Evolutionary conservation across 2,888 invertebrate species (phyloP).

Genomic region (Drosophila ezoana): DNA sequence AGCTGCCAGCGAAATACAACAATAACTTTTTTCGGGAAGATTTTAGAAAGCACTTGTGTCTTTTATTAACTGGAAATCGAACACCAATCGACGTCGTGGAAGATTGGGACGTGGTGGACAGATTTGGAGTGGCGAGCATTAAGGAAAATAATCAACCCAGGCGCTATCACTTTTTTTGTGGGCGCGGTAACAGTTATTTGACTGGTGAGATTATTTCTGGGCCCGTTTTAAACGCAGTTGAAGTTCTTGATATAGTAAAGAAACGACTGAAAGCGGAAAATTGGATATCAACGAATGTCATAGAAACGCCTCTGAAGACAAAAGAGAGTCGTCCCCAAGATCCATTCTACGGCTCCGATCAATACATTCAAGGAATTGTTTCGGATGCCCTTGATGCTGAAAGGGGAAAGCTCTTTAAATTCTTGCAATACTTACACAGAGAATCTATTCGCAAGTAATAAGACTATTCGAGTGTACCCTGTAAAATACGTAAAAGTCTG

Average conservation of each 20-base stretch:
- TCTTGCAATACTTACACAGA: constrained; percentile 6
- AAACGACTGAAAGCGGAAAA: constrained; percentile 24
- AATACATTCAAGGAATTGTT: constrained; percentile 20
- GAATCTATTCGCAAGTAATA: background rate
- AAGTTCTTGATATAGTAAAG: background rate
- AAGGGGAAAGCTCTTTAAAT: background rate
- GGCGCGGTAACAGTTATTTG: background rate
- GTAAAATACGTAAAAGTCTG: no score
- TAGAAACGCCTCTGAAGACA: constrained; percentile 11
- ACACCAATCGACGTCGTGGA: constrained; percentile 2
- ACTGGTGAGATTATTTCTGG: background rate
- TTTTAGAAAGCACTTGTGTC: constrained; percentile 8
- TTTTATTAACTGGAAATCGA: constrained; percentile 13
- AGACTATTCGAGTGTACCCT: background rate
- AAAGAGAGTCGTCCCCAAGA: background rate
- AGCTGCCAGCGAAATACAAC: background rate
- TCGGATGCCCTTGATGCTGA: background rate
- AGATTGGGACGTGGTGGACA: constrained; percentile 19
- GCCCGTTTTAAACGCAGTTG: constrained; percentile 7
- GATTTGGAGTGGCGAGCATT: constrained; percentile 3
- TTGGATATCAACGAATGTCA: constrained; percentile 17
- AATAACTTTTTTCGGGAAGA: background rate
- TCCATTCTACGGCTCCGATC: background rate
- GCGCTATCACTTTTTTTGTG: constrained; percentile 22
- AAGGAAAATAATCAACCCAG: constrained; percentile 9